A percentile compares a stretch with the other conserved stretches of the same genome.
Evolutionary conservation across 1,140 invertebrate species (phyloP).

Genomic region (Fopius arisanus): DNA sequence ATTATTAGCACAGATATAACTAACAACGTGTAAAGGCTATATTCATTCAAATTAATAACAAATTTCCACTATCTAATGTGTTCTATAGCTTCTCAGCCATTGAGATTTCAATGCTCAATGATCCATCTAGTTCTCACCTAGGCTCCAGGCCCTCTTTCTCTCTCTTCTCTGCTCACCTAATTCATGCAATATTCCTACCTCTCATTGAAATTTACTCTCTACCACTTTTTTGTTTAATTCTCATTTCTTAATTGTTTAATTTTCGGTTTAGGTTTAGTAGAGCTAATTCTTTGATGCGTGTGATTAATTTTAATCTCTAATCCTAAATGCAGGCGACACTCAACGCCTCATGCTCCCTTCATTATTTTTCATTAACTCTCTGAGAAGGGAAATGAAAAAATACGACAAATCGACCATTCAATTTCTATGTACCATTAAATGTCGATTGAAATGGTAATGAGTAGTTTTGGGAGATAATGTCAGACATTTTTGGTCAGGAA

Average conservation of each 20-base stretch:
- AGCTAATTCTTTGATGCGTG: slow-evolving; percentile 11
- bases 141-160: slow-evolving; percentile 15
- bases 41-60: slow-evolving; percentile 31
- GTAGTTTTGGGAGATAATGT: too few species aligned
- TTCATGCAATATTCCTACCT: slow-evolving; percentile 25
- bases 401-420: too few species aligned
- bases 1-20: slow-evolving; percentile 29
- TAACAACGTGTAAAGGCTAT: slow-evolving; percentile 33
- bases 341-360: not conserved
- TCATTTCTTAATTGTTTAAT: not conserved
- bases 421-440: too few species aligned
- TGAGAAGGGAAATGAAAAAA: not conserved
- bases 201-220: not conserved
- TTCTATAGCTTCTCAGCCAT: not conserved
- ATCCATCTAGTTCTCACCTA: not conserved
- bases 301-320: slow-evolving; percentile 11
- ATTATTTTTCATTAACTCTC: not conserved
- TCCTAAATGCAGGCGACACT: not conserved
- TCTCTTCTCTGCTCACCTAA: not conserved
- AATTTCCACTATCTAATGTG: slow-evolving; percentile 28
- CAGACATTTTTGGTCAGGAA: too few species aligned
- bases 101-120: not conserved
- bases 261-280: slow-evolving; percentile 2
- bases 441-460: too few species aligned
- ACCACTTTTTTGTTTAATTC: slow-evolving; percentile 12